phyloP scores from a whole-genome alignment of 2,888 invertebrate genomes.

The Papilio elwesi region DNA sequence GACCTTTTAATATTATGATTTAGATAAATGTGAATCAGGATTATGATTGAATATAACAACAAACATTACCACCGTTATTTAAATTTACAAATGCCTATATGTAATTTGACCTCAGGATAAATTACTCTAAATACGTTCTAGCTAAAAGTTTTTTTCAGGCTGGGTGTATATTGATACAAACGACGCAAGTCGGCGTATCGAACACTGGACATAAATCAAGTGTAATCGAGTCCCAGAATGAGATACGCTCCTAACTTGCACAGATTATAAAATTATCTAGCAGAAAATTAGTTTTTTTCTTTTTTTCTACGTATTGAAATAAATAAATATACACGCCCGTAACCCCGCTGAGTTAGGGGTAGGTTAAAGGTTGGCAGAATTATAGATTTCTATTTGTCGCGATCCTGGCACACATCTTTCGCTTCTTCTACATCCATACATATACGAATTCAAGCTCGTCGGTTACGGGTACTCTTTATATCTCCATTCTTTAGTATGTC shows the following conservation, averaged over 20 bases:
- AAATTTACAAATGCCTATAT: neutral
- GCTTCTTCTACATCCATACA: too few relatives aligned
- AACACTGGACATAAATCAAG: slow-evolving; percentile 71
- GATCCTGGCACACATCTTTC: too few relatives aligned
- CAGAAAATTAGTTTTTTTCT: slow-evolving; percentile 8
- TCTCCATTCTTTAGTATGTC: too few relatives aligned
- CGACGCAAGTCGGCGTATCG: slow-evolving; percentile 65
- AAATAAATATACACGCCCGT: neutral
- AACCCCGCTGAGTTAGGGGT: too few relatives aligned
- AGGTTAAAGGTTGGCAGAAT: too few relatives aligned
- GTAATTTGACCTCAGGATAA: slow-evolving; percentile 54
- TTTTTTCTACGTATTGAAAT: too few relatives aligned
- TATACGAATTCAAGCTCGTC: too few relatives aligned
- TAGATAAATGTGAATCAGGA: too few relatives aligned
- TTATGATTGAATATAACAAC: too few relatives aligned
- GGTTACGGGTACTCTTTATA: too few relatives aligned
- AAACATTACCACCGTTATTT: neutral
- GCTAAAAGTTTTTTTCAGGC: slow-evolving; percentile 76
- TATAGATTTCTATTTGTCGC: too few relatives aligned
- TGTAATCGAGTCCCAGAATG: slow-evolving; percentile 54
- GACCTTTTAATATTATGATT: too few relatives aligned
- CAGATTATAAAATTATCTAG: slow-evolving; percentile 56
- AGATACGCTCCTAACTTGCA: slow-evolving; percentile 57
- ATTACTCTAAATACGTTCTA: slow-evolving; percentile 63
- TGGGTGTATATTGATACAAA: slow-evolving; percentile 75